Base-by-base conservation (phyloP, 2,797 vertebrate species). In the Fratercula arctica region DNA sequence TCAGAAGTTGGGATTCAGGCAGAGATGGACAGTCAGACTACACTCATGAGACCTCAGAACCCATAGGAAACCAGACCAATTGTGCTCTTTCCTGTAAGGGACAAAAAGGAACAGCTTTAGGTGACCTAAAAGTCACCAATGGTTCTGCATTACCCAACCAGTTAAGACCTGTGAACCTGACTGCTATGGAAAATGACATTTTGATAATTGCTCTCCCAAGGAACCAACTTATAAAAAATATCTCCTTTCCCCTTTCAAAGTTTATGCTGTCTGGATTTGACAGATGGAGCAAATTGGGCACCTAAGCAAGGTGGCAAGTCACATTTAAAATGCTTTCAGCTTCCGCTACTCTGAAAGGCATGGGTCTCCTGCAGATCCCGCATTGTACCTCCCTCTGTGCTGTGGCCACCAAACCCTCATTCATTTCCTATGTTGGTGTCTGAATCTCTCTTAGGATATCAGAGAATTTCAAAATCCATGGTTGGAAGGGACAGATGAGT, bases 31-130 rank as follows among this genome's bases (percentile, higher is more conserved):
- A 51, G 25, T 39, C 14, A 60, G 48, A 75, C 37, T 64, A 54
- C 9, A 23, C 9, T 48, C 0, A 0, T 25, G 39, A 81, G 29
- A 61, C 11, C 59, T 12, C 35, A 13, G 39, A 77, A 46, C 35
- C 14, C 37, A 61, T 66, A 46, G 46, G 54, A 85, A 82, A 56
- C 6, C 33, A 66, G 37, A 79, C 6, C 21, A 69, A 2, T n/a
- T 21, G 24, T 33, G 29, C 3, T 68, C 15, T 56, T 78, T 25
- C 11, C 21, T 10, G 8, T 46, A 79, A 57, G 24, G 26, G 7
- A 13, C n/a, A 51, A 79, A 81, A 80, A 0, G 8, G 23, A 61
- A 20, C 33, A 51, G 12, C n/a, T 91, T 75, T 66, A 79, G 25
- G 20, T 43, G 50, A 69, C 26, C 35, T 66, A 26, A 39, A 83